Conservation (phyloP, 1,140 invertebrate genomes). For the Carcinoscorpius rotundicauda region DNA sequence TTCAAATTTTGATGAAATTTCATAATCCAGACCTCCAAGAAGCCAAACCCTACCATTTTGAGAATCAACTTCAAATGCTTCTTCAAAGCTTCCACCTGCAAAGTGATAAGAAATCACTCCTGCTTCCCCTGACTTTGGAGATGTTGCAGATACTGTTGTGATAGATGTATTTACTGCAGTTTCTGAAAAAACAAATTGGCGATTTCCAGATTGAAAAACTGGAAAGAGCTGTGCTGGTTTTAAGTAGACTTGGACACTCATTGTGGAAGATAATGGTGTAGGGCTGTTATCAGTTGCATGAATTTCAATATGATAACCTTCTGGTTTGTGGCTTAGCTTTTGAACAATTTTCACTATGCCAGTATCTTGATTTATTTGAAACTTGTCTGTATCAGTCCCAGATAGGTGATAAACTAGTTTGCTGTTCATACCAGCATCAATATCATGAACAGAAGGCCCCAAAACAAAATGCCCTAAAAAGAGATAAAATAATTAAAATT, state of each 20-base stretch:
- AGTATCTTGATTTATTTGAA: conserved; percentile 58
- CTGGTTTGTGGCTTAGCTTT: conserved; percentile 35
- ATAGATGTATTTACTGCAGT: conserved; percentile 43
- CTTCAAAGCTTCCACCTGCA: conserved; percentile 78
- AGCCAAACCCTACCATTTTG: conserved; percentile 65
- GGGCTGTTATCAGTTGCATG: conserved; percentile 37
- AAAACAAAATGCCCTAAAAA: conserved; percentile 60
- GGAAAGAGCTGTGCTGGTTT: conserved; percentile 61
- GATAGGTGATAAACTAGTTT: conserved; percentile 60
- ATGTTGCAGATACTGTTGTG: conserved; percentile 33
- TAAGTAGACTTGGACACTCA: conserved; percentile 48
- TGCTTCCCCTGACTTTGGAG: conserved; percentile 47
- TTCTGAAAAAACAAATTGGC: conserved; percentile 63
- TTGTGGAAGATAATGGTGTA: conserved; percentile 35
- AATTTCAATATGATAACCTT: conserved; percentile 54
- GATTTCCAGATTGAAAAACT: conserved; percentile 45
- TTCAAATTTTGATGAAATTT: conserved; percentile 66
- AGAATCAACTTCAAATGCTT: conserved; percentile 67
- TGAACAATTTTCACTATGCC: conserved; percentile 57
- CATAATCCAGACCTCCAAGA: conserved; percentile 67
- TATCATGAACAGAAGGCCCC: conserved; percentile 65
- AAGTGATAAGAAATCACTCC: conserved; percentile 49
- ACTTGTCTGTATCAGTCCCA: conserved; percentile 60
- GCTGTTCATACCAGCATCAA: conserved; percentile 64
- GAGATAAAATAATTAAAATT: too few species aligned